A percentile compares a stretch with the other conserved stretches of the same genome.
These are phyloP conservation scores for Beris chalybata DNA, from an alignment of 2,888 invertebrate species.

Conservation along the genomic window DNA sequence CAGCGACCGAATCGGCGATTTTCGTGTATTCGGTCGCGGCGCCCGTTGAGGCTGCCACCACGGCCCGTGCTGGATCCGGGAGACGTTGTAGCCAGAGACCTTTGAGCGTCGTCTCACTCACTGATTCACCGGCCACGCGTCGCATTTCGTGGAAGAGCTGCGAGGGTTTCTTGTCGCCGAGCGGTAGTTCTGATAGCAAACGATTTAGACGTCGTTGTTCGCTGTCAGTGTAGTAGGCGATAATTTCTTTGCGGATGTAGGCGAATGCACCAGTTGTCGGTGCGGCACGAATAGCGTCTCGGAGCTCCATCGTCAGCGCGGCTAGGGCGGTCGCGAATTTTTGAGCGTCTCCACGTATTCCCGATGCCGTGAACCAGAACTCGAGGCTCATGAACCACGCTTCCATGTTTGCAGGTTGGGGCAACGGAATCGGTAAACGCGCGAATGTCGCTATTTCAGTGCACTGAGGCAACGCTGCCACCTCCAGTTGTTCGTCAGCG, in stretches of 20 bases:
- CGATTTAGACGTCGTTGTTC: not conserved
- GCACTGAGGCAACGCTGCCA: no score
- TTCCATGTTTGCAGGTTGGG: not conserved
- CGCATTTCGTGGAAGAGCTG: not conserved
- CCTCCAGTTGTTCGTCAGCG: no score
- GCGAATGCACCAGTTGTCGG: not conserved
- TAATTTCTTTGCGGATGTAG: not conserved
- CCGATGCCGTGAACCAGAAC: not conserved
- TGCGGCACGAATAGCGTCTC: not conserved
- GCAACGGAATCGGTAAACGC: no score
- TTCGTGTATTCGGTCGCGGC: not conserved
- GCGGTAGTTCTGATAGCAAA: not conserved
- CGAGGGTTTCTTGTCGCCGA: not conserved
- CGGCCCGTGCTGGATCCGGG: not conserved
- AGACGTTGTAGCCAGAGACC: not conserved
- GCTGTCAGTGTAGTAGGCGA: not conserved
- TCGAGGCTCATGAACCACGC: not conserved
- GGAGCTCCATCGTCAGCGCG: not conserved
- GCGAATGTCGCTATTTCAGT: no score
- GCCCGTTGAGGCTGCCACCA: not conserved
- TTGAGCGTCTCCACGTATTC: not conserved
- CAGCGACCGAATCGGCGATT: not conserved
- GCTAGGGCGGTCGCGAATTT: not conserved
- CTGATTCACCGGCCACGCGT: not conserved
- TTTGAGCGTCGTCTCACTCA: not conserved